These are phyloP conservation scores for Grapholita molesta DNA, from an alignment of 1,140 invertebrate genomes.

Conservation along the genomic window DNA sequence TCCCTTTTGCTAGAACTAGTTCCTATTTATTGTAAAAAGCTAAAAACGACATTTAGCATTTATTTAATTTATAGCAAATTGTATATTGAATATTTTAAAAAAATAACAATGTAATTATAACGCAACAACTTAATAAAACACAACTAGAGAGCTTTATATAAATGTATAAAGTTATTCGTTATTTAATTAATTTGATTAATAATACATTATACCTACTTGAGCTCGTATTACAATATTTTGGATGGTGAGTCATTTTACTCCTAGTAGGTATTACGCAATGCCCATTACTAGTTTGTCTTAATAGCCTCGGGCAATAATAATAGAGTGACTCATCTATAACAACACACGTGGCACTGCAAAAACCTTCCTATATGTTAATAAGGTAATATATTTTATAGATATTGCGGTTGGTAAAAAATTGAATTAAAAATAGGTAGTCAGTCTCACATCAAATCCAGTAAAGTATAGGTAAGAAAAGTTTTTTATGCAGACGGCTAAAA, in stretches of 20 bases:
- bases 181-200: conserved; percentile 24
- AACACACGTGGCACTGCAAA: conserved; percentile 28
- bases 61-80: too few relatives aligned
- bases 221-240: conserved; percentile 51
- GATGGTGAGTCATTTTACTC: conserved; percentile 52
- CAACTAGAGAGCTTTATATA: conserved; percentile 20
- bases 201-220: conserved; percentile 24
- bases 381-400: conserved; percentile 6
- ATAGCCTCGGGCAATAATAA: conserved; percentile 36
- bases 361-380: conserved; percentile 19
- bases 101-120: too few relatives aligned
- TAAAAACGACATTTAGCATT: too few relatives aligned
- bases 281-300: conserved; percentile 55
- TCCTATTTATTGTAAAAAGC: too few relatives aligned
- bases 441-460: not conserved
- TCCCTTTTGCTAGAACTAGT: too few relatives aligned
- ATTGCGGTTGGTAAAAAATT: not conserved
- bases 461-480: too few relatives aligned
- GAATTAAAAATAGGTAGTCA: not conserved
- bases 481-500: too few relatives aligned
- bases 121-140: conserved; percentile 14
- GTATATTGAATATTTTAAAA: too few relatives aligned
- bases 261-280: conserved; percentile 57
- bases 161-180: too few relatives aligned
- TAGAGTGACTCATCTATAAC: conserved; percentile 33